Percentiles rank a stretch among this genome's conserved stretches.
Conservation (phyloP, 2,113 vertebrate species). For the Xiphias gladius region DNA sequence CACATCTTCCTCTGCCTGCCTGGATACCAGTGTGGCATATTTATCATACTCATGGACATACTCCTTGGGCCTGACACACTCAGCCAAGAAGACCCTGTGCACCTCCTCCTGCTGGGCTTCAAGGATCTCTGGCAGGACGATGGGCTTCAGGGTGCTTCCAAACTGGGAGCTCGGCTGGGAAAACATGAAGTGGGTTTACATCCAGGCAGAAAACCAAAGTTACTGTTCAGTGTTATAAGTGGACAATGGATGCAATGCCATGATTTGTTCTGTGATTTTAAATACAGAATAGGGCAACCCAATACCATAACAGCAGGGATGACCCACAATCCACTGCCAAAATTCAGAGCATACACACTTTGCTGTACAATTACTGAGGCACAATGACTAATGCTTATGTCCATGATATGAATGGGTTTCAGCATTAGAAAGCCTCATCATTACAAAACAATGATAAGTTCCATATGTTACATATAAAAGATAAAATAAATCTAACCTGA, state of each 20-base stretch:
- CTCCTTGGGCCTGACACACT: slow-evolving; percentile 83
- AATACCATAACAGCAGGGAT: neutral
- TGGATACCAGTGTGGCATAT: slow-evolving; percentile 86
- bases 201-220: neutral
- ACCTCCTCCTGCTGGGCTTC: slow-evolving; percentile 83
- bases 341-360: no score
- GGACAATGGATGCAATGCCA: neutral
- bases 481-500: no score
- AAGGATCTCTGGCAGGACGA: slow-evolving; percentile 87
- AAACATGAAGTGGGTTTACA: neutral
- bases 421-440: neutral
- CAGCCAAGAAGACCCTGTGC: slow-evolving; percentile 79
- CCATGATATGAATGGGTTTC: neutral
- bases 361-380: no score
- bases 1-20: slow-evolving; percentile 85
- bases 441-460: neutral
- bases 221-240: neutral
- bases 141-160: slow-evolving; percentile 82
- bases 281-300: neutral
- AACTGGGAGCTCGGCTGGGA: slow-evolving; percentile 75
- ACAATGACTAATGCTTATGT: no score
- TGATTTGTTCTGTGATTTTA: neutral
- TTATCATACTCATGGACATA: slow-evolving; percentile 88
- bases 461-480: neutral
- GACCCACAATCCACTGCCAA: neutral